Evolutionary conservation across 2,113 vertebrate genomes (phyloP), one percentile per base, ranked within the genome.

Genomic region (Proteles cristata): DNA sequence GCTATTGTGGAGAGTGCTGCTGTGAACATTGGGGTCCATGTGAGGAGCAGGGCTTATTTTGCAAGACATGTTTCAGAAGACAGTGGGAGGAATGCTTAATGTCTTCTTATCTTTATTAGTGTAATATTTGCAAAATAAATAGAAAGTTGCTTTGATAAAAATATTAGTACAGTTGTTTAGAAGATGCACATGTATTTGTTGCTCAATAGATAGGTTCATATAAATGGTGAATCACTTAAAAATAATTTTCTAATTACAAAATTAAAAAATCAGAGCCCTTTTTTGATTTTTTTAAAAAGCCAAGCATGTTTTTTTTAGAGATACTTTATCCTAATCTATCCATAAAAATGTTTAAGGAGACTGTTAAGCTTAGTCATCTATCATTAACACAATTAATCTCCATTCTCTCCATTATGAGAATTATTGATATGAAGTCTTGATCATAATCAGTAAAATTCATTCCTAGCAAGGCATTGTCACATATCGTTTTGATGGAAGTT

Each of bases 311-410:
- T 55, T 66, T 50, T 55, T 73, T 1, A 63, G 61, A 76, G 58
- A 31, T 31, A 19, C 45, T 45, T 77, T 66, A 8, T 6, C 15
- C 8, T 28, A 28, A 15, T 1, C 7, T 66, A 35, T 48, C 2
- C 53, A 31, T 81, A 53, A 81, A 53, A 66, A 74, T 66, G 23
- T 79, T 93, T 63, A 94, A 81, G 15, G 16, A 10, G 4, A 61
- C 33, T 43, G 8, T 39, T 79, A 83, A 90, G 26, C 31, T 88
- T 93, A 85, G 50, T 25, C 9, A 43, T 26, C 61, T 48, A n/a
- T 93, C 35, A 48, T 69, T 63, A 79, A 39, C 21, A 81, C n/a
- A 96, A 21, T 79, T 94, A 76, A 84, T 80, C 68, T 80, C 73
- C 31, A 55, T 33, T 35, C 31, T 15, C 28, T 93, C 80, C 25